Evolutionary conservation across 1,140 invertebrate genomes (phyloP), one percentile per base, ranked within the genome.

Genomic region (Drosophila kanapiae): DNA sequence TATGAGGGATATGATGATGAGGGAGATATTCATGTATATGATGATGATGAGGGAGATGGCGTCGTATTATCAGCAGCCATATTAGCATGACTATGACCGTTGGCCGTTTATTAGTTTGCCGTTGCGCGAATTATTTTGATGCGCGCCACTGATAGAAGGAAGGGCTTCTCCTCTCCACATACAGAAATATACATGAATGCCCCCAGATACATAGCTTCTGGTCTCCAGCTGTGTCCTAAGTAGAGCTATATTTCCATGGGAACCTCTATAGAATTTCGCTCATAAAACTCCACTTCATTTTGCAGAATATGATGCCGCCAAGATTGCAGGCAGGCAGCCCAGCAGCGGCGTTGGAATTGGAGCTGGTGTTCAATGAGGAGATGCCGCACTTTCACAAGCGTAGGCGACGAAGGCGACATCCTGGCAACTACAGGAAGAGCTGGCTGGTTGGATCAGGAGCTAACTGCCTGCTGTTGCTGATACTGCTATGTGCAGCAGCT

Each of bases 41-140:
- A 53, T 61, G 49, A 62, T 65, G 45, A 65, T 65, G 62, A 47
- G 51, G 58, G 40, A 63, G 58, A 48, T 68, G 76, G 58, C 54
- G 67, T 80, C 76, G 80, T 72, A 88, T 80, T 83, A 87, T 87
- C 80, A 83, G 74, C 67, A 57, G 54, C 35, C 57, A 62, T 23
- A 81, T 71, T 58, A 65, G 68, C 82, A 78, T 74, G 57, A 67
- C 63, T 57, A 77, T 80, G 77, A 71, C 72, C 60, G 71, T 62
- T 78, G 67, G 76, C 69, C 82, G 68, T 78, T 86, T 86, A 85
- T 86, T 86, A 78, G 82, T 85, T 85, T 85, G 82, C 83, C 82
- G 70, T 83, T 78, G 82, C 75, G 82, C 82, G 79, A 76, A 72
- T 72, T 84, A 53, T 64, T 81, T 85, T 81, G 61, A 82, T 82